These are phyloP conservation scores for Microctonus hyperodae DNA, from an alignment of 2,888 invertebrate species.

Conservation along the genomic window DNA sequence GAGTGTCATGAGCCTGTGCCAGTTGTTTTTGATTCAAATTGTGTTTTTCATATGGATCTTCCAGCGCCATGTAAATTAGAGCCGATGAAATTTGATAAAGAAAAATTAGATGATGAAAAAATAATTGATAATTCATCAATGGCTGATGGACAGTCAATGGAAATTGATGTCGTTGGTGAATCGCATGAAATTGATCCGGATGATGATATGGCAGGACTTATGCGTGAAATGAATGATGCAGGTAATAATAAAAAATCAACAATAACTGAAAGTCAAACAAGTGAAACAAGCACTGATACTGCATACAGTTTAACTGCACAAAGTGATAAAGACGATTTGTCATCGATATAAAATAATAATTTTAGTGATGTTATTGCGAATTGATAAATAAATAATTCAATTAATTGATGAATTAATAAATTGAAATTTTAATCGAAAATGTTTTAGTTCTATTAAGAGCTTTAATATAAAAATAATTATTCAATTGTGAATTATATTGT, in stretches of 20 bases:
- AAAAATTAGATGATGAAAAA: neutral
- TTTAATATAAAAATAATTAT: neutral
- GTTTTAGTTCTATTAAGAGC: neutral
- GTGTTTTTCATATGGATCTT: conserved; percentile 75
- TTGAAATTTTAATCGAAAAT: neutral
- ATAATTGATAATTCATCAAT: no score
- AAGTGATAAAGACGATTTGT: conserved; percentile 57
- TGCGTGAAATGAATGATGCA: conserved; percentile 61
- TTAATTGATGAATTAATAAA: conserved; percentile 15
- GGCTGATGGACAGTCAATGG: conserved; percentile 22
- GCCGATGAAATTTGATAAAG: conserved; percentile 63
- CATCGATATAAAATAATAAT: conserved; percentile 37
- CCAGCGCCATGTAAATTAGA: conserved; percentile 72
- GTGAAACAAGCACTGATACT: conserved; percentile 62
- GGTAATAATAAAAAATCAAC: conserved; percentile 50
- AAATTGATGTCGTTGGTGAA: conserved; percentile 48
- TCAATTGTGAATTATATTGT: neutral
- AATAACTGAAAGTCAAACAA: conserved; percentile 58
- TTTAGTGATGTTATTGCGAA: conserved; percentile 38
- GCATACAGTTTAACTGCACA: conserved; percentile 60
- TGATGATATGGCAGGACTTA: conserved; percentile 61
- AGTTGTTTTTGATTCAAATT: conserved; percentile 73
- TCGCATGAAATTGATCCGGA: conserved; percentile 59
- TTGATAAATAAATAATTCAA: conserved; percentile 15
- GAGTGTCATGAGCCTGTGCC: conserved; percentile 77